A percentile compares a stretch with the other conserved stretches of the same genome.
phyloP scores from a whole-genome alignment of 2,113 vertebrate genomes.

The Pterophyllum scalare region DNA sequence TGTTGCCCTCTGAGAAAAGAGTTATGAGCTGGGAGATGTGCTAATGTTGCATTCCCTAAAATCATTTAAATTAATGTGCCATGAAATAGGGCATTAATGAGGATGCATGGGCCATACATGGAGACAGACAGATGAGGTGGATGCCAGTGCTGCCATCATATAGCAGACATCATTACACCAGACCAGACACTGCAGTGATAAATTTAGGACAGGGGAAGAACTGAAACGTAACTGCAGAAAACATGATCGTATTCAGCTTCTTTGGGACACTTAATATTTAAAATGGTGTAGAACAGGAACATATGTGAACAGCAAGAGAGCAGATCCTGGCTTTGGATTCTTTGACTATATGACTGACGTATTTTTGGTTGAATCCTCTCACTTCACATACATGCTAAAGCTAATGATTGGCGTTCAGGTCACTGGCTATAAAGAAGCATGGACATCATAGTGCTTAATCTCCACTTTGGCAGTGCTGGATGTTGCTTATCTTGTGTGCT shows the following conservation, averaged over 20 bases:
- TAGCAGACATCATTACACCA: conserved; percentile 59
- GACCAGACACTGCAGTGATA: conserved; percentile 23
- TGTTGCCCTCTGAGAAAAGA: conserved; percentile 61
- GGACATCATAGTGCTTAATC: no score
- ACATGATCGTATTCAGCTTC: not conserved
- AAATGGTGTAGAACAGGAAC: not conserved
- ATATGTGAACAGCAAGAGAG: not conserved
- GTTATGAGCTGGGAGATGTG: conserved; percentile 66
- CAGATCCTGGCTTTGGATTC: not conserved
- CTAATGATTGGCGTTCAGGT: not conserved
- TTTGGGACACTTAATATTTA: conserved; percentile 2
- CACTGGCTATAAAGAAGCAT: not conserved
- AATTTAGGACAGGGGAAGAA: conserved; percentile 18
- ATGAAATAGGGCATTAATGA: conserved; percentile 80
- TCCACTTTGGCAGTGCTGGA: not conserved
- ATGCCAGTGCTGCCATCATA: conserved; percentile 29
- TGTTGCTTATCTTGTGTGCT: not conserved
- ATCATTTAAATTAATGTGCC: conserved; percentile 79
- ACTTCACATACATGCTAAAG: not conserved
- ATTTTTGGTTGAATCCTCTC: not conserved
- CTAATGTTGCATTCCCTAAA: conserved; percentile 77
- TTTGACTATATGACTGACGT: not conserved
- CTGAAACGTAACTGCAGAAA: not conserved
- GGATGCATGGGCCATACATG: conserved; percentile 71
- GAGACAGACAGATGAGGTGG: conserved; percentile 69